Conservation (phyloP, 1,140 invertebrate species). For the Bombus sylvicola region DNA sequence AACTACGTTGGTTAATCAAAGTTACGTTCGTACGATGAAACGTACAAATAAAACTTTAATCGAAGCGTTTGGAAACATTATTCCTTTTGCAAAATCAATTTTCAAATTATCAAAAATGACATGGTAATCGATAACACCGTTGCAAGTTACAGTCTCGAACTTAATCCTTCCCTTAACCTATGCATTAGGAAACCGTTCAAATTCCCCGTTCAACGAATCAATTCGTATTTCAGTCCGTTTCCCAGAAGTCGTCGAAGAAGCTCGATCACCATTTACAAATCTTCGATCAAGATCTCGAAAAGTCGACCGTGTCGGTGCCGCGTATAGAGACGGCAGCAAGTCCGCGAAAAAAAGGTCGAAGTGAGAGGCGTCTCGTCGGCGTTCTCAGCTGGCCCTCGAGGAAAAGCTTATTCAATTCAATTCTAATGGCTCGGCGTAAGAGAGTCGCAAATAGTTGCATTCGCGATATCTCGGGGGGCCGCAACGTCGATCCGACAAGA, state of each 20-base stretch:
- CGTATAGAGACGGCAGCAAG: not conserved
- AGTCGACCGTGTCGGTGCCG: not conserved
- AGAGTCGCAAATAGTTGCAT: slow-evolving; percentile 51
- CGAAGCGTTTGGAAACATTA: too few relatives aligned
- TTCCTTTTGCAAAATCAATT: too few relatives aligned
- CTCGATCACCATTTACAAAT: not conserved
- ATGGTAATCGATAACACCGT: too few relatives aligned
- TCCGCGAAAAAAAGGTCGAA: slow-evolving; percentile 24
- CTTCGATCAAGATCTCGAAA: slow-evolving; percentile 8
- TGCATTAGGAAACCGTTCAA: too few relatives aligned
- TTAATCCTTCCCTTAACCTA: too few relatives aligned
- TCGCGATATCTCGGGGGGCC: slow-evolving; percentile 48
- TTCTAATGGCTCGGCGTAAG: slow-evolving; percentile 63
- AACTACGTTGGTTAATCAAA: too few relatives aligned
- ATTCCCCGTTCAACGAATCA: too few relatives aligned
- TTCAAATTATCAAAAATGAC: too few relatives aligned
- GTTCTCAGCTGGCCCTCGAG: slow-evolving; percentile 58
- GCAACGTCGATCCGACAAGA: slow-evolving; percentile 27
- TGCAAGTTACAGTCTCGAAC: too few relatives aligned
- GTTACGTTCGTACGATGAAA: too few relatives aligned
- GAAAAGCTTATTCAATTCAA: slow-evolving; percentile 73
- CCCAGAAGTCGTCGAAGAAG: not conserved
- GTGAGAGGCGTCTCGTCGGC: slow-evolving; percentile 48
- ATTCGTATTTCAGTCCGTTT: too few relatives aligned
- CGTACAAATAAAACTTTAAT: rapidly evolving